Evolutionary conservation across 1,140 invertebrate species (phyloP).

Genomic region (Eupeodes corollae): DNA sequence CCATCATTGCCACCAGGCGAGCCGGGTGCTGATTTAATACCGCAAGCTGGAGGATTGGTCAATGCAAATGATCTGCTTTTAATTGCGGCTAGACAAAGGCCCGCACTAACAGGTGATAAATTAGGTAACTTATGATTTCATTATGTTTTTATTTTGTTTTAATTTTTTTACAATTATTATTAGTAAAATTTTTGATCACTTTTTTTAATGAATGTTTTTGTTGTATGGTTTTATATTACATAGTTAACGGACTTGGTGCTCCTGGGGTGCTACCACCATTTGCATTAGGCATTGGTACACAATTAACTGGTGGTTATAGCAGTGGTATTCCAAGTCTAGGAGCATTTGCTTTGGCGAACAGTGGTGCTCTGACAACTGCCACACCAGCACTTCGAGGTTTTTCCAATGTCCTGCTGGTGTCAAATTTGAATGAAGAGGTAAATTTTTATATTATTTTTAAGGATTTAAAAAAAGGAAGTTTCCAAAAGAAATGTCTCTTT

Average conservation of each 20-base stretch:
- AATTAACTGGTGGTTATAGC: slow-evolving; percentile 58
- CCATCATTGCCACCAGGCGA: slow-evolving; percentile 92
- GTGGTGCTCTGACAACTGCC: slow-evolving; percentile 46
- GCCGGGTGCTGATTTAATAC: slow-evolving; percentile 51
- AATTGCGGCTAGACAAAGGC: slow-evolving; percentile 52
- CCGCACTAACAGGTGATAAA: slow-evolving; percentile 44
- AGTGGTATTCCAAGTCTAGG: slow-evolving; percentile 60
- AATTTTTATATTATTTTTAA: slow-evolving; percentile 16
- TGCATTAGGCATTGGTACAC: slow-evolving; percentile 49
- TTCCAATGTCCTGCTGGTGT: slow-evolving; percentile 76
- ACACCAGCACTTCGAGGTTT: slow-evolving; percentile 55
- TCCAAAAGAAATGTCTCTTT: neutral
- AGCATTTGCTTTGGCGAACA: slow-evolving; percentile 54
- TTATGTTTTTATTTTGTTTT: slow-evolving; percentile 17
- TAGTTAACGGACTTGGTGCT: slow-evolving; percentile 46
- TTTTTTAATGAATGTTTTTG: too few species aligned
- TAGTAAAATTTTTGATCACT: slow-evolving; percentile 5
- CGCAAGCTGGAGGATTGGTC: slow-evolving; percentile 48
- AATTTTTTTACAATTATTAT: slow-evolving; percentile 2
- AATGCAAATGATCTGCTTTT: slow-evolving; percentile 50
- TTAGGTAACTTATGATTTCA: slow-evolving; percentile 38
- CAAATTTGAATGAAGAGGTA: slow-evolving; percentile 88
- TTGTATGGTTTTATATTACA: too few species aligned
- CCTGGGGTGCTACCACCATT: slow-evolving; percentile 78
- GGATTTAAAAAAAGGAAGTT: neutral